Conservation (phyloP, 1,140 invertebrate species). For the Drosophila sturtevanti region DNA sequence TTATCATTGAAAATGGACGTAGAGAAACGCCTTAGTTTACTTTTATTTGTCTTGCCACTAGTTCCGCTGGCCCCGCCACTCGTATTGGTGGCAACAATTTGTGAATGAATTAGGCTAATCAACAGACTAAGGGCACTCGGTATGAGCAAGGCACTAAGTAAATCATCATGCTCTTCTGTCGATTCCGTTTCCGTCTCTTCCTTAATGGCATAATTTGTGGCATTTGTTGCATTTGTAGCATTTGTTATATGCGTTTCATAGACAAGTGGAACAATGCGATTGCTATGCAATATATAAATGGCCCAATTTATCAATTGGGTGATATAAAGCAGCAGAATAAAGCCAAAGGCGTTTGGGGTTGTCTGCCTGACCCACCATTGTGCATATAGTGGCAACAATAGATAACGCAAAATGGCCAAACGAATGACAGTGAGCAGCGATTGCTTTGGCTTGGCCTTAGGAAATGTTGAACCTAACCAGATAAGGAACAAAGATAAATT, state of each 20-base stretch:
- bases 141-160: constrained; percentile 85
- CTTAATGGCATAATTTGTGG: constrained; percentile 29
- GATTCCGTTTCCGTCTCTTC: constrained; percentile 8
- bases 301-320: constrained; percentile 89
- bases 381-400: constrained; percentile 92
- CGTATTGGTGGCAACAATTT: constrained; percentile 91
- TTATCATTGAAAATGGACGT: constrained; percentile 59
- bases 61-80: constrained; percentile 22
- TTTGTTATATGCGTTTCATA: constrained; percentile 40
- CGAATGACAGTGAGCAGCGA: constrained; percentile 91
- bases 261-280: constrained; percentile 68
- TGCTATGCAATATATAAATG: constrained; percentile 85
- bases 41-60: constrained; percentile 67
- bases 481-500: background rate
- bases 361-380: constrained; percentile 96
- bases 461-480: constrained; percentile 92
- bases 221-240: background rate
- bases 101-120: constrained; percentile 94
- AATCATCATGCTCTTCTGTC: constrained; percentile 62
- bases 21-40: constrained; percentile 73
- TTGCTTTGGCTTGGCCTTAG: constrained; percentile 96
- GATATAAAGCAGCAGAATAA: constrained; percentile 90
- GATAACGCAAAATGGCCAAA: constrained; percentile 89
- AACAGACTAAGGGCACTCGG: constrained; percentile 91
- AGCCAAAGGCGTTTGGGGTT: constrained; percentile 87